Conservation (phyloP, 2,888 invertebrate species). For the Netelia virgata region DNA sequence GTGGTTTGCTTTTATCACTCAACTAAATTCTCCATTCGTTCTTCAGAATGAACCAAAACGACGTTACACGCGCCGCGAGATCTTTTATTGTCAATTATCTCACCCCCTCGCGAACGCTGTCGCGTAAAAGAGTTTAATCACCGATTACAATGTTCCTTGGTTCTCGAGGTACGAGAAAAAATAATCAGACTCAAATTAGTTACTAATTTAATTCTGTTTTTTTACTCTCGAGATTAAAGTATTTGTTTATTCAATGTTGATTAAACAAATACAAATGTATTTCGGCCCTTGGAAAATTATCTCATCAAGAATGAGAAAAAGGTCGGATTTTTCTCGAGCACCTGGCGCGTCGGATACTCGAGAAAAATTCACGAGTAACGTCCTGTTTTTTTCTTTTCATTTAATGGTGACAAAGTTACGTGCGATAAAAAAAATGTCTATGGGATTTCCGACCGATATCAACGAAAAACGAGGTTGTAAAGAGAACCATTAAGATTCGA, state of each 20-base stretch:
- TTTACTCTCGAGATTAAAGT: no score
- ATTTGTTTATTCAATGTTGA: no score
- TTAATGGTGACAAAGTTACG: no score
- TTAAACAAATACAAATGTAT: no score
- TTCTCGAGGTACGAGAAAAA: slow-evolving; percentile 47
- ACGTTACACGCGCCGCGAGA: slow-evolving; percentile 15
- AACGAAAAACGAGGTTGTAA: slow-evolving; percentile 1
- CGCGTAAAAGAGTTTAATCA: slow-evolving; percentile 16
- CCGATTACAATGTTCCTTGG: not conserved
- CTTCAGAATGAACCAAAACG: slow-evolving; percentile 8
- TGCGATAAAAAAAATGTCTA: no score
- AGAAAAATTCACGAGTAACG: no score
- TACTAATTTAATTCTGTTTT: no score
- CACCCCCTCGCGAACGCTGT: not conserved
- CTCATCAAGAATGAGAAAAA: no score
- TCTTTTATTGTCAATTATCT: slow-evolving; percentile 35
- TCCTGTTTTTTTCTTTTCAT: no score
- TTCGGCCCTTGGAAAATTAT: no score
- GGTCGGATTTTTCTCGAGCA: no score
- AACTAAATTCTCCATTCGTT: slow-evolving; percentile 8
- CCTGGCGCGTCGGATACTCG: no score
- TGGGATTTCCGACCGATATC: slow-evolving; percentile 72
- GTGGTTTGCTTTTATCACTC: slow-evolving; percentile 33
- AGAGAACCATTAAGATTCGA: not conserved
- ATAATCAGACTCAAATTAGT: slow-evolving; percentile 86